A percentile compares a stretch with the other conserved stretches of the same genome.
phyloP scores from a whole-genome alignment of 2,113 vertebrate genomes.

The Suricata suricatta region DNA sequence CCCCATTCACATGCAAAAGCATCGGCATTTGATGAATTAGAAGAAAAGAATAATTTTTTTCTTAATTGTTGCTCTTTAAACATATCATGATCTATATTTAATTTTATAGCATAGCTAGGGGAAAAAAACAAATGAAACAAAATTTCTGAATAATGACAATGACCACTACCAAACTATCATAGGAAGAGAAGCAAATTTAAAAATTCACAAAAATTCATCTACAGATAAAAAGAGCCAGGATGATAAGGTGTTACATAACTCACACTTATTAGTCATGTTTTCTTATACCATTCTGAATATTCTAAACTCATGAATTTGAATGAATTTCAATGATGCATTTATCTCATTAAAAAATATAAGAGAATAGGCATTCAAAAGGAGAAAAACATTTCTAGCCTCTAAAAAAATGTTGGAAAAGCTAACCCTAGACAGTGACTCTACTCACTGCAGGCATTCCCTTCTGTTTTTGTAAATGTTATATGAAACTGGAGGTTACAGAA shows the following conservation, averaged over 20 bases:
- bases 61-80: slow-evolving; percentile 48
- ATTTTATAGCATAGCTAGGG: slow-evolving; percentile 17
- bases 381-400: not conserved
- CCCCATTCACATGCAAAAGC: slow-evolving; percentile 58
- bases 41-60: slow-evolving; percentile 21
- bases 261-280: not conserved
- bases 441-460: not conserved
- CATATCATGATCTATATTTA: slow-evolving; percentile 43
- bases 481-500: not conserved
- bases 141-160: slow-evolving; percentile 32
- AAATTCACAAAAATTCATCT: not conserved
- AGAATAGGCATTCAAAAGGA: slow-evolving; percentile 18
- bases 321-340: not conserved
- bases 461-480: not conserved
- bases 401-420: not conserved
- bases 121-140: slow-evolving; percentile 58
- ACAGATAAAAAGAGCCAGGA: not conserved
- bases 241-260: not conserved
- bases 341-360: slow-evolving; percentile 22
- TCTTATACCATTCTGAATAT: not conserved
- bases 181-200: not conserved
- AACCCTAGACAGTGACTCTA: not conserved
- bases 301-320: not conserved
- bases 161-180: not conserved
- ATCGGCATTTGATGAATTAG: slow-evolving; percentile 64